Evolutionary conservation across 1,140 invertebrate species (phyloP), one percentile per base, ranked within the genome.

Genomic region (Muscidifurax raptorellus): DNA sequence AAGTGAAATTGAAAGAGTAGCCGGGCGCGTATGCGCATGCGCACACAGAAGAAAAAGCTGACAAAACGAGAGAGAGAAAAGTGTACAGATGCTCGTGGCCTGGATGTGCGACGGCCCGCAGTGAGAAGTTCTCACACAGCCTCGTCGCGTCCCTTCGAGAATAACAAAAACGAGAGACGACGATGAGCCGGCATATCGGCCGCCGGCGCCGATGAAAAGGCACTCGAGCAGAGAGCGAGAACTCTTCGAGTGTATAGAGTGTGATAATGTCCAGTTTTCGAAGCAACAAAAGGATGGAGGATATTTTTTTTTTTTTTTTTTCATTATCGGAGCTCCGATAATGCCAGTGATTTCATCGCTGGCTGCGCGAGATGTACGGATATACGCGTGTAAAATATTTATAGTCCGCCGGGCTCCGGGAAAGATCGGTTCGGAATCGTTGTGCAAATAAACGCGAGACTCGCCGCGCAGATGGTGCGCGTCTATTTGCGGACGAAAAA

Each of bases 61-160:
- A 83, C 66, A 77, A 67, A 83, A 47, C 74, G 32, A 40, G 30
- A 64, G 18, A 1, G 44, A 12, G 4, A 4, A 40, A 10, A 40
- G 47, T 78, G 64, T 18, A 69, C 66, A 79, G 27, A 59, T 59
- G 52, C 52, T 59, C 52, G 52, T 59, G 52, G 52, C 52, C 52
- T 59, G 89, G 88, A 90, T 90, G 89, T 91, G 90, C 89, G 90
- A 89, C 89, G 88, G 83, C 81, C 87, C 79, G 87, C 86, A 86
- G 86, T 86, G 87, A 88, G 84, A 86, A 86, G 88, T 90, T 91
- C 91, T 90, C 90, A 91, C 90, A 90, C 52, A 77, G 86, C 86
- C 25, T 81, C 85, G 52, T 27, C 0, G 9, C n/a, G 82, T 86
- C 81, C 78, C 85, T 47, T 32, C 78, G 83, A 22, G 32, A 32